Conservation (phyloP, 2,113 vertebrate genomes). For the Fukomys damarensis region DNA sequence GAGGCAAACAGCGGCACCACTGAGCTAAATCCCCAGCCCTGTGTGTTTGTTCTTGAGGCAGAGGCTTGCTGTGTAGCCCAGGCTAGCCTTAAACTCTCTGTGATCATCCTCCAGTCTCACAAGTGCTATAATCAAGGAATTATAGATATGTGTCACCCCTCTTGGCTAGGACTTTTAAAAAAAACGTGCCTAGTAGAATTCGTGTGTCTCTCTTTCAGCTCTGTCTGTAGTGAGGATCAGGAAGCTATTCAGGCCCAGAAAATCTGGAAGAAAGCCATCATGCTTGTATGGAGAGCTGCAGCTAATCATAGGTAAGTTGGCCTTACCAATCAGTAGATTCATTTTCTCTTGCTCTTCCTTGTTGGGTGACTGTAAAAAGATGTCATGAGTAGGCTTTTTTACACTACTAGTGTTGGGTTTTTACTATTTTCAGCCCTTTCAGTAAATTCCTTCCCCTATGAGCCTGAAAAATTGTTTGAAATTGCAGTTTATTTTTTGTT, state of each 20-base stretch:
- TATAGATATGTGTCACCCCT: background rate
- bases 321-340: slow-evolving; percentile 35
- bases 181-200: background rate
- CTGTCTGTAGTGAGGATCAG: slow-evolving; percentile 98
- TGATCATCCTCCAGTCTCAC: too few relatives aligned
- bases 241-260: slow-evolving; percentile 99
- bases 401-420: background rate
- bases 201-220: slow-evolving; percentile 86
- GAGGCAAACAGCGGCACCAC: too few relatives aligned
- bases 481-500: slow-evolving; percentile 40
- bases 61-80: background rate
- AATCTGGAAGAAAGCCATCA: slow-evolving; percentile 99
- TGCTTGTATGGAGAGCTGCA: slow-evolving; percentile 99
- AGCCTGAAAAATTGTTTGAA: slow-evolving; percentile 26
- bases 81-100: background rate
- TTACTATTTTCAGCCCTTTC: background rate
- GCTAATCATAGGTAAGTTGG: slow-evolving; percentile 96
- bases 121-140: background rate
- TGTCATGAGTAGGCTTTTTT: background rate
- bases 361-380: slow-evolving; percentile 3
- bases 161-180: background rate
- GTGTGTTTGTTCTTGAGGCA: background rate
- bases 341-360: background rate
- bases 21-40: too few relatives aligned
- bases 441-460: background rate